Conservation (phyloP, 2,113 vertebrate species). For the Chinchilla lanigera region DNA sequence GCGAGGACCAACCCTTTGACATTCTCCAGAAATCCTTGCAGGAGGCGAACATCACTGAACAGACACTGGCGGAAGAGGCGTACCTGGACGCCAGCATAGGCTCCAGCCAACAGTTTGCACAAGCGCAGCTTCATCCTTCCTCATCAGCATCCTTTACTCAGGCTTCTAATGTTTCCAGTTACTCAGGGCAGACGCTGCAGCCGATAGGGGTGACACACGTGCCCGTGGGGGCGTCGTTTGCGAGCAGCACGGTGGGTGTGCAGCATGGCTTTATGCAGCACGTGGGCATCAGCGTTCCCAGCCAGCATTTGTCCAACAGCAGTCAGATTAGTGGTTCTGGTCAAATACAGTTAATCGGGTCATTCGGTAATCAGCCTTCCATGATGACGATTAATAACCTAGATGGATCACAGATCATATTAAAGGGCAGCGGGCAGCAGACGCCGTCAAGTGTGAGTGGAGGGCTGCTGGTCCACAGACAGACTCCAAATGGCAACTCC, state of each 20-base stretch:
- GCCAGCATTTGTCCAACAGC: constrained; percentile 93
- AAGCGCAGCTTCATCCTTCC: constrained; percentile 89
- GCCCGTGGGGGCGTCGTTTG: constrained; percentile 89
- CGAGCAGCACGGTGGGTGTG: constrained; percentile 91
- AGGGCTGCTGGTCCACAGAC: constrained; percentile 90
- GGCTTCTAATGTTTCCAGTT: constrained; percentile 91
- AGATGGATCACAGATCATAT: constrained; percentile 96
- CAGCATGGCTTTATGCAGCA: constrained; percentile 97
- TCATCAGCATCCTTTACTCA: constrained; percentile 92
- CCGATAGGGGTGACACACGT: constrained; percentile 90
- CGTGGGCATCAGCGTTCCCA: constrained; percentile 90
- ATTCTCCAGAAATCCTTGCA: constrained; percentile 99
- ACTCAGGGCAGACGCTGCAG: constrained; percentile 92
- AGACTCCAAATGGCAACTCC: constrained; percentile 89
- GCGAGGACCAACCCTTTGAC: constrained; percentile 98
- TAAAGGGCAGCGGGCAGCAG: constrained; percentile 91
- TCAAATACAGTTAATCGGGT: constrained; percentile 96
- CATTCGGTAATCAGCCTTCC: constrained; percentile 93
- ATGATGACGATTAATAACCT: constrained; percentile 98
- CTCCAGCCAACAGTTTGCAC: constrained; percentile 90
- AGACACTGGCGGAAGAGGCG: constrained; percentile 98
- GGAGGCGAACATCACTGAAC: constrained; percentile 99
- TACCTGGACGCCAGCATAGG: constrained; percentile 95
- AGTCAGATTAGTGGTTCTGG: constrained; percentile 91
- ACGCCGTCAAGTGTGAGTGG: constrained; percentile 87